These are phyloP conservation scores for Odocoileus hemionus DNA, from an alignment of 2,113 vertebrate species.

Conservation along the genomic window DNA sequence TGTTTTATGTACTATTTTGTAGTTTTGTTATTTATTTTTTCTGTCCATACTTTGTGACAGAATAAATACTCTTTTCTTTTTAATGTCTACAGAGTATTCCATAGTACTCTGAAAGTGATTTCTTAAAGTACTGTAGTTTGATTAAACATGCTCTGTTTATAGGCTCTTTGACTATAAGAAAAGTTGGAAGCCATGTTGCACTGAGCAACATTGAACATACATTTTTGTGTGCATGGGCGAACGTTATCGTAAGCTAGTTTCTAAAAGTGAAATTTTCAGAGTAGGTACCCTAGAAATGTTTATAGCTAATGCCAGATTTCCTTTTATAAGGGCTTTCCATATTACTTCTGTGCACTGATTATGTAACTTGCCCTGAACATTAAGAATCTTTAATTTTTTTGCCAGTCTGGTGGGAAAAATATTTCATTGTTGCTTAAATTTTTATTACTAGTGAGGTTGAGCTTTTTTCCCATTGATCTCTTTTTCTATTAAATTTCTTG, in stretches of 20 bases:
- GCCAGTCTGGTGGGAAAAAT: not conserved
- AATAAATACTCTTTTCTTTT: not conserved
- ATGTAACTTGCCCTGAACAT: not conserved
- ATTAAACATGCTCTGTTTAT: not conserved
- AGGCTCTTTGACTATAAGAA: not conserved
- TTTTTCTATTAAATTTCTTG: not conserved
- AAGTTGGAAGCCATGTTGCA: not conserved
- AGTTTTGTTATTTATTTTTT: conserved; percentile 28
- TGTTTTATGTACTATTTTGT: not conserved
- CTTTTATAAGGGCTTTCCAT: not conserved
- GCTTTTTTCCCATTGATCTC: not conserved
- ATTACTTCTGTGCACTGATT: not conserved
- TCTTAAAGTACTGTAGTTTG: not conserved
- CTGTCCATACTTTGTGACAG: not conserved
- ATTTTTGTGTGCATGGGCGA: not conserved
- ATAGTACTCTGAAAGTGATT: not conserved
- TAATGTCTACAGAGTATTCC: not conserved
- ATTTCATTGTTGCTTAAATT: not conserved
- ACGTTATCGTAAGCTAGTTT: not conserved
- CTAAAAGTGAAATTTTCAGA: not conserved
- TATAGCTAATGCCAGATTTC: not conserved
- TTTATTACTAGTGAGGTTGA: not conserved
- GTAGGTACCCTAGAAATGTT: not conserved
- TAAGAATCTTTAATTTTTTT: not conserved
- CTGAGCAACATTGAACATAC: not conserved